Base-by-base conservation (phyloP, 2,888 invertebrate genomes). In the Cylloceria caligata region DNA sequence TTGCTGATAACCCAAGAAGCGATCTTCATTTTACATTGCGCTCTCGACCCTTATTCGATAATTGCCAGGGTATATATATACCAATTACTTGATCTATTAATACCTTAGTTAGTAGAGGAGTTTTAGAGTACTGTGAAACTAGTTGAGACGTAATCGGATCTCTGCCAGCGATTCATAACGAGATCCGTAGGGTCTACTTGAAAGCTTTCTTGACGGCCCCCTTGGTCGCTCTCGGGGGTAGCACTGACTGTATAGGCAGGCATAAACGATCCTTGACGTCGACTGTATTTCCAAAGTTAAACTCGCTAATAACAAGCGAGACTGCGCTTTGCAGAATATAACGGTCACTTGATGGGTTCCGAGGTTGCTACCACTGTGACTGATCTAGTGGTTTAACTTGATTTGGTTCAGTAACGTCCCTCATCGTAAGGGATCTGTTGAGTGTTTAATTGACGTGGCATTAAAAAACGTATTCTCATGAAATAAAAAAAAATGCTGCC, bases 131-230 rank as follows among this genome's bases (percentile, higher is more conserved):
- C 24, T 39, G 30, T 27, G 27, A n/a, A 24, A 21, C 24, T 57
- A 42, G 57, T 42, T 42, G 34, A 49, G 72, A 72, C 36, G 49
- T 62, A 72, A 72, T 72, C 60, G 21, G 72, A 72, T 72, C 62
- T 21, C 72, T 62, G 42, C 34, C 34, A 34, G 49, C 72, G 21
- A 72, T 72, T 62, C 47, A 49, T 30, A 62, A 47, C 34, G 30
- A n/a, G 47, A 36, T 16, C 36, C 36, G 49, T 64, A 27, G 36
- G n/a, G 49, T 73, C n/a, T 62, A 52, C 64, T 64, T 73, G n/a
- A 64, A 36, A 16, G 16, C 62, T 16, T 16, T 13, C 34, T 55
- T n/a, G 24, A 73, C 16, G 62, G n/a, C 19, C 57, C 64, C 52
- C n/a, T 36, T 16, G 9, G 21, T 21, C 62, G 36, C 49, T 24